Evolutionary conservation across 2,113 vertebrate species (phyloP).

Genomic region (Onychostruthus taczanowskii): DNA sequence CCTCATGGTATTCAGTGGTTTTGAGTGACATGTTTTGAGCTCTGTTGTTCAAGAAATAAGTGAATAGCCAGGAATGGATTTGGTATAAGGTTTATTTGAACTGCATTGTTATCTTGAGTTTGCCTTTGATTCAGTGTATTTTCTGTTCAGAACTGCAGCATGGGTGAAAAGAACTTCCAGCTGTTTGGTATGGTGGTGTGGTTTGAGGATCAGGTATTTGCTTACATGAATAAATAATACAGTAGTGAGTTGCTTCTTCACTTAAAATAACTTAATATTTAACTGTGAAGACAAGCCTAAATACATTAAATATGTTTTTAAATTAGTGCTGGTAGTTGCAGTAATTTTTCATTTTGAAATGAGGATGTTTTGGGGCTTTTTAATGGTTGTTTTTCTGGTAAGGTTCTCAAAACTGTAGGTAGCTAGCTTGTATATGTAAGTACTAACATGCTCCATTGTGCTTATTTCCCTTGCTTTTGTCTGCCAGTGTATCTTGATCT

Average conservation of each 20-base stretch:
- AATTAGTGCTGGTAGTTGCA: not conserved
- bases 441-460: not conserved
- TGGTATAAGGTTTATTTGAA: not conserved
- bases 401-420: not conserved
- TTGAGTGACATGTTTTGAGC: not conserved
- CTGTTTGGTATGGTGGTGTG: not conserved
- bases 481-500: not conserved
- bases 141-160: not conserved
- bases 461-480: not conserved
- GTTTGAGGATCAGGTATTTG: not conserved
- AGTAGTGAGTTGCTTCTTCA: not conserved
- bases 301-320: not conserved
- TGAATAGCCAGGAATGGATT: not conserved
- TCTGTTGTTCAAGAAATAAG: not conserved
- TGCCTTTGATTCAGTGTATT: not conserved
- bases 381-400: not conserved
- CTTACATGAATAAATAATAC: not conserved
- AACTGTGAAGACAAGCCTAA: not conserved
- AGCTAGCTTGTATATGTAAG: not conserved
- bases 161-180: not conserved
- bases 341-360: not conserved
- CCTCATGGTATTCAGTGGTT: not conserved
- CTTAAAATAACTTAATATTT: not conserved
- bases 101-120: not conserved
- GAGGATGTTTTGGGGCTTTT: fast-evolving